Base-by-base conservation (phyloP, 2,113 vertebrate genomes). In the Nyctibius bracteatus region DNA sequence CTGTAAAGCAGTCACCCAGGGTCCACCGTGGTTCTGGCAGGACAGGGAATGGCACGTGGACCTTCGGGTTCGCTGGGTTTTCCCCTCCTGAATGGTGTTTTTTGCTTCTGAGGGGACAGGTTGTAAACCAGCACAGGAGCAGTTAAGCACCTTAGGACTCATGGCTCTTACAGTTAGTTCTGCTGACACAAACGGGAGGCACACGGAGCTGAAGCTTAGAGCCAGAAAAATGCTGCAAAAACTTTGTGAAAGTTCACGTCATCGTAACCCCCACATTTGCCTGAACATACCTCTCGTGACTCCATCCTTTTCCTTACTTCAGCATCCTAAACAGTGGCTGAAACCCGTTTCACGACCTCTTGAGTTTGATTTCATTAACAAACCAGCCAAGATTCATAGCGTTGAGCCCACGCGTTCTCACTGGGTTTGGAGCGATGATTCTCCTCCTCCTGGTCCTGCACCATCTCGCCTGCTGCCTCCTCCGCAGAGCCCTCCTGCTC, bases 111-210 rank as follows among this genome's bases (percentile, higher is more conserved):
- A 84, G 67, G 31, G n/a, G 70, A 5, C 19, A 66, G 67, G 35
- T 12, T 8, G 1, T 16, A 14, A 58, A 19, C 54, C 47, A 61
- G 77, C 78, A 85, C 81, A 52, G 27, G 35, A 87, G 28, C 68
- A 72, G 94, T 92, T 87, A 87, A 91, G 70, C 84, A 91, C 81
- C 78, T 79, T 39, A 87, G 78, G 93, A 74, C 66, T 49, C 12
- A 15, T 4, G 8, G 72, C 72, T 91, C 47, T 17, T 63, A 8
- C 18, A 21, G 62, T 20, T n/a, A 22, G 14, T 75, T 85, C 73
- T 94, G 84, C 93, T 94, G 90, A 81, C 87, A 74, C 82, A 79
- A 51, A 67, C 65, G 61, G 85, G 86, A 90, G 71, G 57, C 1
- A 1, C 82, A 81, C 30, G 14, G 5, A 70, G 70, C 43, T 75